Evolutionary conservation across 1,140 invertebrate genomes (phyloP).

Genomic region (Bombus confusus): DNA sequence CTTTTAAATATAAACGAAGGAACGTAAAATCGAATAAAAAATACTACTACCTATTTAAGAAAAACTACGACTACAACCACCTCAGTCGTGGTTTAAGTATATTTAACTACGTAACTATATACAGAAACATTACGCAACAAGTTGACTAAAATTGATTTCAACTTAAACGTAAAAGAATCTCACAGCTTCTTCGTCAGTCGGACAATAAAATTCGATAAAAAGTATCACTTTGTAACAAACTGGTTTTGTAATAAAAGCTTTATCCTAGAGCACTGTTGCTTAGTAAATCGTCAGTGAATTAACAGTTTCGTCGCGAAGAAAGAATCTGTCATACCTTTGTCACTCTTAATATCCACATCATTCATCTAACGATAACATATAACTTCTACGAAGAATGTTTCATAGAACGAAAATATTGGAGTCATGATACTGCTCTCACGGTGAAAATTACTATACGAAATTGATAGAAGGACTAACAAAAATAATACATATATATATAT

Average conservation of each 20-base stretch:
- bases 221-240: neutral
- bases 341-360: conserved; percentile 4
- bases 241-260: neutral
- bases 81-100: neutral
- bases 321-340: neutral
- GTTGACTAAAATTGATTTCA: neutral
- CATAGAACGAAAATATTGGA: neutral
- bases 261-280: neutral
- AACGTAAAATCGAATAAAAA: neutral
- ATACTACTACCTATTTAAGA: neutral
- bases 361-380: neutral
- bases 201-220: conserved; percentile 4
- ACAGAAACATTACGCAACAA: neutral
- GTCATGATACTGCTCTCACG: neutral
- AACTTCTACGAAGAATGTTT: neutral
- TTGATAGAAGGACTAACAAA: neutral
- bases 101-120: conserved; percentile 23
- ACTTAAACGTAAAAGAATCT: neutral
- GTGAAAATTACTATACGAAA: neutral
- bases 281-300: neutral
- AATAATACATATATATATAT: neutral
- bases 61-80: conserved; percentile 16
- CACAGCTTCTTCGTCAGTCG: neutral
- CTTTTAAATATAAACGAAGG: neutral
- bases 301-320: neutral